Evolutionary conservation across 2,113 vertebrate genomes (phyloP), one percentile per base, ranked within the genome.

Genomic region (Ctenodactylus gundi): DNA sequence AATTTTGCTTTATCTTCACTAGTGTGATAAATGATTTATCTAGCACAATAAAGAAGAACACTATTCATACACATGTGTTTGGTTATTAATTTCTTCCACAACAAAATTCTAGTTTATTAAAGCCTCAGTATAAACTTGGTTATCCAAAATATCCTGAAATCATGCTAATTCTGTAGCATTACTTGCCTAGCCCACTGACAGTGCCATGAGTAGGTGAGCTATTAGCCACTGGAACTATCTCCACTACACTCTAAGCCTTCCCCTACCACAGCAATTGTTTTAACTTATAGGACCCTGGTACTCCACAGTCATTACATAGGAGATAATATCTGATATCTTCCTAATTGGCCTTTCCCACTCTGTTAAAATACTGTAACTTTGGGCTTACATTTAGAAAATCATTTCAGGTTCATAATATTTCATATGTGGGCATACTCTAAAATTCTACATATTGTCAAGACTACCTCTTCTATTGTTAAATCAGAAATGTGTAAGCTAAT

Each of bases 1-100:
- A 95, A 95, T 97, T 70, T 95, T 96, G 80, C 89, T 97, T 94
- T 97, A 81, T 95, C 90, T 91, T n/a, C 27, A 58, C 77, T 73
- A 94, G 88, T 85, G 90, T 93, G 87, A 88, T 88, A n/a, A 96
- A 97, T 78, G 51, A 55, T 86, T 89, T 85, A 93, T 78, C 96
- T 70, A 88, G 78, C 31, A 41, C 27, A n/a, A 51, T 77, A 85
- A 96, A 96, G 70, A 87, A 53, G n/a, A 81, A 80, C 67, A 81
- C 46, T 31, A 46, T 81, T 76, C 73, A 57, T 93, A 91, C 4
- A 68, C 1, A 72, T 68, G 2, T 80, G 6, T 77, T 41, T 80
- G 65, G 41, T 62, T 58, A 95, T 36, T 94, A 20, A 67, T 96
- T 97, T 92, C 70, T 94, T 91, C 85, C 25, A 20, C 39, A 95